Evolutionary conservation across 2,797 vertebrate genomes (phyloP).

Genomic region (Acrossocheilus wenchowensis): DNA sequence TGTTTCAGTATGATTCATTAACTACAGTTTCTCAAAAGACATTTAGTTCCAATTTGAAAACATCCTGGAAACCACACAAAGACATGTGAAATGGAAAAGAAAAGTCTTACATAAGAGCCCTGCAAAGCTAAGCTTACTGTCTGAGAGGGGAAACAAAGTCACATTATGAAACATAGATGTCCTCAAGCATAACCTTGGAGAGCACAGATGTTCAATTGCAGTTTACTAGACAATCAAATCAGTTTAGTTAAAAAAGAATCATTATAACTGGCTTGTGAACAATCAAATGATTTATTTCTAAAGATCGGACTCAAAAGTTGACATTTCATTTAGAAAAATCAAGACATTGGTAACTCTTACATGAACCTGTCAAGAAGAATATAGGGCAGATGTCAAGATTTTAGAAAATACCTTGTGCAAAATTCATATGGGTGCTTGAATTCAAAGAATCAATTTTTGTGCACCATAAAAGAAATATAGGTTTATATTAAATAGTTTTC

Average conservation of each 20-base stretch:
- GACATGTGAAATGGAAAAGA: constrained; percentile 26
- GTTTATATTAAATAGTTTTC: background rate
- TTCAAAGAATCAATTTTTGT: background rate
- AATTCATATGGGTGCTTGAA: background rate
- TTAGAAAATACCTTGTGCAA: background rate
- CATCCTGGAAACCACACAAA: constrained; percentile 6
- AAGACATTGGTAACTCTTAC: background rate
- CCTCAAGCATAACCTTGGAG: constrained; percentile 11
- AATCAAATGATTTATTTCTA: background rate
- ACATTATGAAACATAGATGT: constrained; percentile 4
- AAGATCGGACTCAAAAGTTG: background rate
- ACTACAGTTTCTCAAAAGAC: constrained; percentile 3
- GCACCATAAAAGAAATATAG: background rate
- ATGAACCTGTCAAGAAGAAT: background rate
- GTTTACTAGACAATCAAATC: background rate
- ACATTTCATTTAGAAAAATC: background rate
- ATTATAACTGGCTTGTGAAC: background rate
- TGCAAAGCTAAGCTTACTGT: background rate
- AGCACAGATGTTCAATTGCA: background rate
- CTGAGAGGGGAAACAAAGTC: background rate
- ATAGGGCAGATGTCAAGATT: background rate
- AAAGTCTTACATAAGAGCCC: constrained; percentile 10
- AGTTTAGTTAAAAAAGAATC: background rate
- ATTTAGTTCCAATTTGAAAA: background rate
- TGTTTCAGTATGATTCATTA: background rate